Conservation (phyloP, 1,140 invertebrate species). For the Triops cancriformis region DNA sequence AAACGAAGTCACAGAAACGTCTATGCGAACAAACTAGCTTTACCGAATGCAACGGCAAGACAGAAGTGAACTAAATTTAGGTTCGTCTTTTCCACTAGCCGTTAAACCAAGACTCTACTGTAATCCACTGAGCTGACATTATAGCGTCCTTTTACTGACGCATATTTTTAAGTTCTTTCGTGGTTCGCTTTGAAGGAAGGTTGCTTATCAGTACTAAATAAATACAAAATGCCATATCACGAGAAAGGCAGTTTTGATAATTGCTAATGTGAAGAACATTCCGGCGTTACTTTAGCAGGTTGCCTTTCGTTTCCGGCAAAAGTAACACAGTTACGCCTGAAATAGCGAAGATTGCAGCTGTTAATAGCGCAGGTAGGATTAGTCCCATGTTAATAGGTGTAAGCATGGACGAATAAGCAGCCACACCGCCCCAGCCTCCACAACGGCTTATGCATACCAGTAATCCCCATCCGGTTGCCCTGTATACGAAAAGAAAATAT, state of each 20-base stretch:
- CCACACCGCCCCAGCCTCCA: slow-evolving; percentile 38
- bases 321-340: neutral
- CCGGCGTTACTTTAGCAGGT: neutral
- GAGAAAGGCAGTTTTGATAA: neutral
- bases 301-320: neutral
- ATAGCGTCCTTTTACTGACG: too few relatives aligned
- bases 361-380: neutral
- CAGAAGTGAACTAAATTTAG: too few relatives aligned
- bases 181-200: too few relatives aligned
- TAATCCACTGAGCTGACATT: too few relatives aligned
- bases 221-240: neutral
- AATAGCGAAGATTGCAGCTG: neutral
- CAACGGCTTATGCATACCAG: slow-evolving; percentile 40
- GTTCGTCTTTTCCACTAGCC: too few relatives aligned
- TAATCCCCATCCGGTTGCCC: slow-evolving; percentile 45
- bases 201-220: neutral
- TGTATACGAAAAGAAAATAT: slow-evolving; percentile 31
- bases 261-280: neutral
- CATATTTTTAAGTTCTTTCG: too few relatives aligned
- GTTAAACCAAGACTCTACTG: too few relatives aligned
- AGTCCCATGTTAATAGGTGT: neutral
- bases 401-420: slow-evolving; percentile 23
- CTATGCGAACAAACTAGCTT: too few relatives aligned
- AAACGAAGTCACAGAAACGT: too few relatives aligned
- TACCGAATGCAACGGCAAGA: too few relatives aligned